Evolutionary conservation across 1,140 invertebrate species (phyloP), one percentile per base, ranked within the genome.

Genomic region (Drosophila paulistorum): DNA sequence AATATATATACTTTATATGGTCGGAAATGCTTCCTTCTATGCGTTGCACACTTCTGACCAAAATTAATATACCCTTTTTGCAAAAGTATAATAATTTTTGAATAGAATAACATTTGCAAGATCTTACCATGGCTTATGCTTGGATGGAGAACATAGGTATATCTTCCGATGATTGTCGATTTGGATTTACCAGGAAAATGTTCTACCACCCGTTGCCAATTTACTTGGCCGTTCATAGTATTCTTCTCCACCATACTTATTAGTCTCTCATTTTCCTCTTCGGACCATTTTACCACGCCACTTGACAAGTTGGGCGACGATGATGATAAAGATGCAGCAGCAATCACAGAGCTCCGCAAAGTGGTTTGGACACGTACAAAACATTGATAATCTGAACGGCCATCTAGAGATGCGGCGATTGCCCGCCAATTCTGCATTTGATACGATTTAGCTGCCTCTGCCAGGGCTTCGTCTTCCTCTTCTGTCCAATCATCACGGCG

Each of bases 301-400:
- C 45, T n/a, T 3, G 45, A 23, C 7, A 20, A 11, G 86, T 68
- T 89, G 82, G 69, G 77, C 91, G 68, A 90, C 92, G 20, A 65
- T 82, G 37, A 39, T 13, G 68, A 90, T 91, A 17, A 66, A 82
- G 37, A 39, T 39, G 37, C 10, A 11, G 37, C 37, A 13, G 76
- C 42, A 51, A 62, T 57, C 66, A 80, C 41, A 81, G 93, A 91
- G 93, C 93, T 2, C 51, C 68, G 81, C 41, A 83, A 93, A 91
- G 93, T 93, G 1, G 93, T 94, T 20, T 94, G 93, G 79, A 93
- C 95, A 74, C 95, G 94, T 3, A 95, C 92, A 86, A 95, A 95
- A 78, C 94, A 95, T 74, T 95, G 95, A 81, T 95, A 96, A 7
- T 93, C 94, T 14, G 94, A 94, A 37, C 95, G 92, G 2, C 93